Percentiles rank a stretch among this genome's conserved stretches.
Evolutionary conservation across 2,888 invertebrate genomes (phyloP).

Genomic region (Cryptocheilus praepositus): DNA sequence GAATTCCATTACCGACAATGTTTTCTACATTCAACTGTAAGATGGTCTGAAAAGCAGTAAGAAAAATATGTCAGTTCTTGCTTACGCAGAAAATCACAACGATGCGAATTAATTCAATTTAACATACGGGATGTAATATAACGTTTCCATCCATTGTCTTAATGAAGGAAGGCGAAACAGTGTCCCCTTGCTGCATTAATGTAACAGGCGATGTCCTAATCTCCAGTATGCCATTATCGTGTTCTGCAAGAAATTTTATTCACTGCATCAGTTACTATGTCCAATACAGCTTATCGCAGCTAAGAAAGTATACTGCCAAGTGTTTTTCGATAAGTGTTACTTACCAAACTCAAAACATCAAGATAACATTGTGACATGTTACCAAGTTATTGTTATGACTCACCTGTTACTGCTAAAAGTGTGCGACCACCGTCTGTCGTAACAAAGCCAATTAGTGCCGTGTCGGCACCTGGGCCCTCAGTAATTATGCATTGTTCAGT

Average conservation of each 20-base stretch:
- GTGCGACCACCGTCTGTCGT: slow-evolving; percentile 66
- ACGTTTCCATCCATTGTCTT: slow-evolving; percentile 51
- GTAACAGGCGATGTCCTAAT: slow-evolving; percentile 62
- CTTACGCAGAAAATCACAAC: background rate
- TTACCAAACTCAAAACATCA: background rate
- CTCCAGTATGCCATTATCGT: slow-evolving; percentile 60
- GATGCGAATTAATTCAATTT: background rate
- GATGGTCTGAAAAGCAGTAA: slow-evolving; percentile 50
- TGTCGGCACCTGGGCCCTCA: slow-evolving; percentile 34
- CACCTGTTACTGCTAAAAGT: slow-evolving; percentile 63
- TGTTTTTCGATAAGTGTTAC: background rate
- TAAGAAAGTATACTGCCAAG: background rate
- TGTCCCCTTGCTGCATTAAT: slow-evolving; percentile 54
- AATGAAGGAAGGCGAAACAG: slow-evolving; percentile 36
- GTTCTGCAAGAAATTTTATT: slow-evolving; percentile 49
- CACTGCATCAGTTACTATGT: background rate
- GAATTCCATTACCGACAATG: slow-evolving; percentile 29
- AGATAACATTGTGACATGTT: background rate
- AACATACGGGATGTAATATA: slow-evolving; percentile 46
- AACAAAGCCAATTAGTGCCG: slow-evolving; percentile 62
- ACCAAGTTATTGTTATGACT: slow-evolving; percentile 5
- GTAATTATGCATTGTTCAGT: slow-evolving; percentile 41
- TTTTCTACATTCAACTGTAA: slow-evolving; percentile 58
- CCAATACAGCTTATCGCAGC: background rate
- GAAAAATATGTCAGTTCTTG: too few species aligned